Evolutionary conservation across 64 coral and sea anemone species (phyloP).

Genomic region (Stichodactyla mertensii): DNA sequence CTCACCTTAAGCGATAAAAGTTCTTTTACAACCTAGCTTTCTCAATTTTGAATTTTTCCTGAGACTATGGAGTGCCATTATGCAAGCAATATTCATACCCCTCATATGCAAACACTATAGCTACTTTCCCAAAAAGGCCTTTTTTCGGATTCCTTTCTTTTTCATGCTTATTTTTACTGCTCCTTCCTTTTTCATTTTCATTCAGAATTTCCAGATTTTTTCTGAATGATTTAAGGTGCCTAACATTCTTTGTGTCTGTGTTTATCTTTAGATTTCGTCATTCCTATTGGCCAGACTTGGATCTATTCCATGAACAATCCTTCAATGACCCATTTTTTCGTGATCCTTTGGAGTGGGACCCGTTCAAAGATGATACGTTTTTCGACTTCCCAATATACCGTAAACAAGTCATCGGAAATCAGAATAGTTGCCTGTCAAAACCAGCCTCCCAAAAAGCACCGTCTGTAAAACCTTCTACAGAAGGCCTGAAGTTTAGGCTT

Average conservation of each 20-base stretch:
- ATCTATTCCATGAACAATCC: not conserved
- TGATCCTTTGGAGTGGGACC: slow-evolving; percentile 37
- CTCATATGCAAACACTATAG: too few species aligned
- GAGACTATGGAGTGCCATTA: too few species aligned
- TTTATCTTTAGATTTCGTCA: not conserved
- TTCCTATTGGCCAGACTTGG: not conserved
- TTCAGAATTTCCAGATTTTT: too few species aligned
- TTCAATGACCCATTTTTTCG: slow-evolving; percentile 13
- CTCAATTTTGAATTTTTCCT: too few species aligned
- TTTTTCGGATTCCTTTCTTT: too few species aligned
- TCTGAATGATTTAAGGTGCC: too few species aligned
- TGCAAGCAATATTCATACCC: too few species aligned
- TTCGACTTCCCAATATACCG: slow-evolving; percentile 24
- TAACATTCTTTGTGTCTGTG: not conserved
- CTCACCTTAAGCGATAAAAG: too few species aligned
- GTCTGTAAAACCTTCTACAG: not conserved
- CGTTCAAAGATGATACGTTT: slow-evolving; percentile 25
- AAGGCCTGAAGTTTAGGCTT: slow-evolving; percentile 4
- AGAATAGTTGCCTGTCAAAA: not conserved
- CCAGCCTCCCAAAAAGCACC: not conserved
- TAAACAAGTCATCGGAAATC: not conserved
- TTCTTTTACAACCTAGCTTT: too few species aligned
- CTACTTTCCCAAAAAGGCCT: too few species aligned
- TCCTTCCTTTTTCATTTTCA: too few species aligned
- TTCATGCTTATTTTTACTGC: too few species aligned